These are phyloP conservation scores for Erpobdella octoculata DNA, from an alignment of 2,888 invertebrate genomes.

Conservation along the genomic window DNA sequence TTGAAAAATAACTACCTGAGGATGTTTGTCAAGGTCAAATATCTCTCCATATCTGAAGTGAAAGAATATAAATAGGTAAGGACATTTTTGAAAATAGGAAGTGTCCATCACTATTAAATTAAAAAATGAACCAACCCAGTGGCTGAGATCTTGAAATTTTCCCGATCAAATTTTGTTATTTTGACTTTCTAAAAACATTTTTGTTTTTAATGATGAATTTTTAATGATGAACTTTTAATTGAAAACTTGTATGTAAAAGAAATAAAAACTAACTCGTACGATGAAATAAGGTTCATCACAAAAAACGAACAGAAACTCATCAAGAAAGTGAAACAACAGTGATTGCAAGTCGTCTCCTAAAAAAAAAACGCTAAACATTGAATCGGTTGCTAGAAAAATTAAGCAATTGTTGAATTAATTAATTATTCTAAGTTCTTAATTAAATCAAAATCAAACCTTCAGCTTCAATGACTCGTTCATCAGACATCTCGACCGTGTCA, in stretches of 20 bases:
- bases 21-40: slow-evolving; percentile 83
- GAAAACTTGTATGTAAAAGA: not conserved
- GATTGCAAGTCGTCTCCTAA: slow-evolving; percentile 72
- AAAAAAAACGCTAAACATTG: not conserved
- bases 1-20: slow-evolving; percentile 59
- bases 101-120: not conserved
- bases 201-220: not conserved
- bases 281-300: slow-evolving; percentile 83
- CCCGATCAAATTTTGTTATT: slow-evolving; percentile 76
- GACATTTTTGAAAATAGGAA: no score
- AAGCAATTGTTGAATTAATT: not conserved
- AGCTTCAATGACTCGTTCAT: slow-evolving; percentile 69
- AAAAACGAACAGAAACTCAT: slow-evolving; percentile 85
- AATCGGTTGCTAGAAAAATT: not conserved
- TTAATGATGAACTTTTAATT: not conserved
- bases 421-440: not conserved
- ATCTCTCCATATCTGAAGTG: slow-evolving; percentile 72
- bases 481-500: slow-evolving; percentile 64
- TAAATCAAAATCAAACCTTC: slow-evolving; percentile 55
- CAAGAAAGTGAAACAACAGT: slow-evolving; percentile 81
- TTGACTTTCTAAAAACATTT: slow-evolving; percentile 68
- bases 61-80: no score
- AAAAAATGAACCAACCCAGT: slow-evolving; percentile 49
- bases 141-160: slow-evolving; percentile 71
- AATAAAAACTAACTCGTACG: slow-evolving; percentile 55